phyloP scores from a whole-genome alignment of 2,113 vertebrate species.

The Lutjanus erythropterus region DNA sequence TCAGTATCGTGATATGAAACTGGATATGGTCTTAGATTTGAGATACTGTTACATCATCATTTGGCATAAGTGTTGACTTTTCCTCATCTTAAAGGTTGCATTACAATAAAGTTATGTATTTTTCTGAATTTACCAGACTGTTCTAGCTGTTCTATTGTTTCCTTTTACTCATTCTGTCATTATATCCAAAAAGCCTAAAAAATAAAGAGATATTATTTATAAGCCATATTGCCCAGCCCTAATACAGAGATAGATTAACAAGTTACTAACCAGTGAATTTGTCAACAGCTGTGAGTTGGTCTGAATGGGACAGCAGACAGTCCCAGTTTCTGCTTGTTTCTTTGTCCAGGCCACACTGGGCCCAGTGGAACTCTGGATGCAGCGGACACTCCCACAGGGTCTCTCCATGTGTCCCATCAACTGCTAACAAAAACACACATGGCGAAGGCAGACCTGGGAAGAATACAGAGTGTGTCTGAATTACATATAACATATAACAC shows the following conservation, averaged over 20 bases:
- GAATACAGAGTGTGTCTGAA: conserved; percentile 1
- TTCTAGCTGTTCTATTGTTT: too few relatives aligned
- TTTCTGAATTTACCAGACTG: too few relatives aligned
- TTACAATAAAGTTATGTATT: too few relatives aligned
- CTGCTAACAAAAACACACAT: conserved; percentile 86
- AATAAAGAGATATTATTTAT: too few relatives aligned
- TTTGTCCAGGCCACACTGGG: conserved; percentile 84
- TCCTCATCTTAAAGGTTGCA: too few relatives aligned
- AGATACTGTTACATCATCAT: too few relatives aligned
- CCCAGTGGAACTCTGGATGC: conserved; percentile 83
- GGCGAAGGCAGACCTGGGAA: conserved; percentile 86
- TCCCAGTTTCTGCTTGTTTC: conserved; percentile 20
- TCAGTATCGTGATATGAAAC: too few relatives aligned
- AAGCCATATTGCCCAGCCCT: too few relatives aligned
- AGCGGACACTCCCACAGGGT: conserved; percentile 87
- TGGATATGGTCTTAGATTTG: too few relatives aligned
- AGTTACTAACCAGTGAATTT: conserved; percentile 82
- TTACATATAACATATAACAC: background rate
- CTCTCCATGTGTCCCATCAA: conserved; percentile 89
- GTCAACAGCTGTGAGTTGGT: conserved; percentile 81
- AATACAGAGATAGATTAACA: background rate
- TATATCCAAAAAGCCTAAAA: too few relatives aligned
- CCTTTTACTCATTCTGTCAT: too few relatives aligned
- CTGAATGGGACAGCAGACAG: conserved; percentile 85
- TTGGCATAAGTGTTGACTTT: too few relatives aligned